Evolutionary conservation across 1,140 invertebrate genomes (phyloP), one percentile per base, ranked within the genome.

Genomic region (Stenopsyche tienmushanensis): DNA sequence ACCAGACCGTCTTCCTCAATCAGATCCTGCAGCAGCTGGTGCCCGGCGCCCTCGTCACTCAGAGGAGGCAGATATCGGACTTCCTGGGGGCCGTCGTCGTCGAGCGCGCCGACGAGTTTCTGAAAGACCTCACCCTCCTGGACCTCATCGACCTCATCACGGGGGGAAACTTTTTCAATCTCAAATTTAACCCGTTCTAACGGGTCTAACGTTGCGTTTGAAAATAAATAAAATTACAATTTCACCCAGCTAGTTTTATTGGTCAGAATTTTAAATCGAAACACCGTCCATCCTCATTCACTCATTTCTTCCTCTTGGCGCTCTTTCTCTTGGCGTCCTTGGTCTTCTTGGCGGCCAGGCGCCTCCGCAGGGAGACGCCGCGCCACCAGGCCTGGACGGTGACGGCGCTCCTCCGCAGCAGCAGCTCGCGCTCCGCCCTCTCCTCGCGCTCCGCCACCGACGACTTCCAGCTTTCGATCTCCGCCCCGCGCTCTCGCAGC

Each of bases 311-410:
- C 59, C 65, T 68, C 49, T 59, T 62, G 23, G 53, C 45, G 26
- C 39, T 59, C 26, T 62, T 66, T 13, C 50, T 47, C 44, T 64
- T 64, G 10, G 50, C 20, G 7, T 64, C 73, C 63, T 84, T 85
- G 39, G 76, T 76, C 42, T 79, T 72, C 68, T 84, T 84, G 21
- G 82, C 81, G 20, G 86, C 86, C 25, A 88, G 75, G 59, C 83
- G 83, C 62, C 83, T 77, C 10, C 87, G 81, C 17, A 88, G 86
- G 86, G 89, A 87, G 10, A 85, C 74, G 10, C 86, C 86, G 58
- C 86, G 80, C 87, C 87, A 89, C 83, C 86, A 90, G 0, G 88
- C 83, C 74, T 86, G 85, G 53, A 88, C 86, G 2, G 72, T 70
- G 13, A 72, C 75, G n/a, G 78, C 78, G n/a, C 77, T 74, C 7